Base-by-base conservation (phyloP, 2,888 invertebrate genomes). In the Odontothrips loti region DNA sequence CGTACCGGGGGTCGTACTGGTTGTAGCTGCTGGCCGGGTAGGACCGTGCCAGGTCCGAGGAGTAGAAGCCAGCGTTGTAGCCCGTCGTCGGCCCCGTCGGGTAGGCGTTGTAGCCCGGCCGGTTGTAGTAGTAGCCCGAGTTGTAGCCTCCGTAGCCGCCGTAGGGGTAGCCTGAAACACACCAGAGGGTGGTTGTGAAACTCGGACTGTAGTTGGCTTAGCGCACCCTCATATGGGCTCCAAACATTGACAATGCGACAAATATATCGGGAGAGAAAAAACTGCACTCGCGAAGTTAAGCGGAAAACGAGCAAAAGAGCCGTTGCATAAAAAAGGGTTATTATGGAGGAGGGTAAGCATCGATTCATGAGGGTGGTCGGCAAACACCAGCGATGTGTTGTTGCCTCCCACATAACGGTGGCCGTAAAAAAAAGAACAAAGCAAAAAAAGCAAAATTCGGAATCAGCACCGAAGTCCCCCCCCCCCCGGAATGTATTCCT, bases 71-170 rank as follows among this genome's bases (percentile, higher is more conserved):
- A 1, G 51, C 20, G 58, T 58, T 58, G 58, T 58, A 58, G 15
- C 58, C 34, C 51, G 51, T 20, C 51, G 51, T 51, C 34, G 34
- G 20, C 51, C 58, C 58, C 15, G 58, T 58, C 58, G 58, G 58
- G 17, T 58, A 58, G 15, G 58, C 58, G 58, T 20, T 17, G 58
- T 58, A 58, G 58, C 58, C 58, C 58, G 34, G 34, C 34, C 58
- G 17, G 68, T 75, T 75, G 68, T 75, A 75, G 15, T 17, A 58
- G 58, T 58, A 58, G 58, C 58, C 58, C 58, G 58, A 58, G 68
- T 75, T 75, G 68, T 75, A 75, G 68, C 68, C 23, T 23, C 34
- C 34, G 34, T 43, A 20, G 6, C 68, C 68, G 9, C 68, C 68
- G 27, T 75, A 75, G 23, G 68, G 68, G 68, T 75, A 75, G 11